A percentile compares a stretch with the other conserved stretches of the same genome.
Conservation (phyloP, 1,140 invertebrate species). For the Metopolophium dirhodum region DNA sequence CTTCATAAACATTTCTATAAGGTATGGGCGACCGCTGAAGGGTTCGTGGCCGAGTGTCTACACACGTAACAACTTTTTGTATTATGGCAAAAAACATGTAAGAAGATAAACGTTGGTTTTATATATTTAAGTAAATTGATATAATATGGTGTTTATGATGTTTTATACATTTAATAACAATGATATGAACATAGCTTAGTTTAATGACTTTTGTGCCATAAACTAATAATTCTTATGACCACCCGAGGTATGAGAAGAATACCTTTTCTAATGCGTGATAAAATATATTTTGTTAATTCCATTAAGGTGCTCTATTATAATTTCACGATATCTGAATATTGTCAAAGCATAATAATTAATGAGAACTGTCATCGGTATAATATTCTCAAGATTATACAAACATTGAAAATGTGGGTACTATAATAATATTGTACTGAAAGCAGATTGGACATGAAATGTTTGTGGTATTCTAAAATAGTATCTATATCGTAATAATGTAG, state of each 20-base stretch:
- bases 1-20: background rate
- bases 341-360: background rate
- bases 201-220: no score
- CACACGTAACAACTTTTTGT: background rate
- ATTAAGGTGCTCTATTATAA: background rate
- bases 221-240: no score
- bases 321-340: no score
- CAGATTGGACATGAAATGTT: background rate
- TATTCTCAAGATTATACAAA: background rate
- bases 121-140: background rate
- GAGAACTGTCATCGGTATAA: background rate
- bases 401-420: background rate
- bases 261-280: no score
- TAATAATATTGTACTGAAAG: background rate
- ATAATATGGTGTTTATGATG: background rate
- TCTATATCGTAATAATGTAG: background rate
- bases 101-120: background rate
- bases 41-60: no score
- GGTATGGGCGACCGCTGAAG: no score
- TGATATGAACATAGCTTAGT: background rate
- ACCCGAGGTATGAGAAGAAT: no score
- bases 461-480: background rate
- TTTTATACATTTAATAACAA: background rate
- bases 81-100: background rate
- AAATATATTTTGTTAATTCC: no score